Percentiles rank a stretch among this genome's conserved stretches.
These are phyloP conservation scores for Cricetomys ansorgei DNA, from an alignment of 2,113 vertebrate genomes.

Conservation along the genomic window DNA sequence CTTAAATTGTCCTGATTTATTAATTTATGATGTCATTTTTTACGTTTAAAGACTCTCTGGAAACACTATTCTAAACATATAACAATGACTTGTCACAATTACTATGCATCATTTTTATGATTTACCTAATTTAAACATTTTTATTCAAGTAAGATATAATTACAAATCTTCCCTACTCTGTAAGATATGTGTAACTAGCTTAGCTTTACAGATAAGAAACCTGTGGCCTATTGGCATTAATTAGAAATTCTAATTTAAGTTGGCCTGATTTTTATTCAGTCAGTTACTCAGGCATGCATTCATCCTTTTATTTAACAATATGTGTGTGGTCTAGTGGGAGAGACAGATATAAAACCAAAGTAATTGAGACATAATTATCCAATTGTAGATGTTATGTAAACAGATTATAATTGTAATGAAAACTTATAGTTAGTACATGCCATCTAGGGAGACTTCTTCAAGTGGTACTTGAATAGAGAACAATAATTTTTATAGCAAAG, in stretches of 20 bases:
- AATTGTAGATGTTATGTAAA: conserved; percentile 44
- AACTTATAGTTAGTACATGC: not conserved
- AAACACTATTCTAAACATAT: not conserved
- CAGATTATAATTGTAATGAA: not conserved
- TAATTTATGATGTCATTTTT: not conserved
- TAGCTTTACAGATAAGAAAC: not conserved
- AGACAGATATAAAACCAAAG: conserved; percentile 48
- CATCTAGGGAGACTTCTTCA: not conserved
- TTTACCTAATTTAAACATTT: not conserved
- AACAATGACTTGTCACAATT: not conserved
- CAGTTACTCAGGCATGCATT: conserved; percentile 26
- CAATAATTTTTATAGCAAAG: not conserved
- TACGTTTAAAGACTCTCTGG: not conserved
- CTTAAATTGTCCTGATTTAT: not conserved
- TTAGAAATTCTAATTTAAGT: conserved; percentile 20
- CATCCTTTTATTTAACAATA: conserved; percentile 58
- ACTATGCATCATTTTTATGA: not conserved
- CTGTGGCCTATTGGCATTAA: conserved; percentile 5
- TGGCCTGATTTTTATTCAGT: conserved; percentile 31
- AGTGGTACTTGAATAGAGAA: not conserved
- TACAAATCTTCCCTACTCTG: not conserved
- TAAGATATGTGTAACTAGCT: not conserved
- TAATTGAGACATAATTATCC: conserved; percentile 49
- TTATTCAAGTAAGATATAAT: not conserved
- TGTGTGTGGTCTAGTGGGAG: not conserved